Percentiles rank a stretch among this genome's conserved stretches.
Evolutionary conservation across 2,888 invertebrate genomes (phyloP).

Genomic region (Criorhina ranunculi): DNA sequence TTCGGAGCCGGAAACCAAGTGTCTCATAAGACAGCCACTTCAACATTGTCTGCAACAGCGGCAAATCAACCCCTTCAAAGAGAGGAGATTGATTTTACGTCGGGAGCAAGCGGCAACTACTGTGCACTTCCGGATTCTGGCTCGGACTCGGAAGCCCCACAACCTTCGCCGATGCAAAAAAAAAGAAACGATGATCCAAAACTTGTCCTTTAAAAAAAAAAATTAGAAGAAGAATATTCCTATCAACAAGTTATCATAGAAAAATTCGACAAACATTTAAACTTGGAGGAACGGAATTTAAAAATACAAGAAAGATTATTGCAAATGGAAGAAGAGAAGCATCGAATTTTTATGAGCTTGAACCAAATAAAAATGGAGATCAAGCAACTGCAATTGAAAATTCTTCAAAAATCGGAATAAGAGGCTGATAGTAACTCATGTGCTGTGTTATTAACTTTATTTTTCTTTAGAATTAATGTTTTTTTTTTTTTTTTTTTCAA

Average conservation of each 20-base stretch:
- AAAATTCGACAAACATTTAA: conserved; percentile 1
- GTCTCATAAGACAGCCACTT: neutral
- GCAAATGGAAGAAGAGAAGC: neutral
- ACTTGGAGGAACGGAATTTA: neutral
- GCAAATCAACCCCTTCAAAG: too few relatives aligned
- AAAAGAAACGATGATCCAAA: neutral
- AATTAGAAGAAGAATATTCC: conserved; percentile 2
- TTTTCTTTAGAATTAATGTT: too few relatives aligned
- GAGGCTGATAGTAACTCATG: neutral
- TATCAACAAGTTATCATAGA: neutral
- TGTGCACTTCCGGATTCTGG: neutral
- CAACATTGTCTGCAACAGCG: neutral
- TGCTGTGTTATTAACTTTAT: neutral
- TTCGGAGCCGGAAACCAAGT: neutral
- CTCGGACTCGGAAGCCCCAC: neutral
- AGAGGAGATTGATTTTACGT: neutral
- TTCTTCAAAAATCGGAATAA: neutral
- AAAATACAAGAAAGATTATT: neutral
- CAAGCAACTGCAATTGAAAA: neutral
- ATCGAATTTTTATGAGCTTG: neutral
- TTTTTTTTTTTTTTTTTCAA: neutral
- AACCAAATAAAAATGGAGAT: neutral
- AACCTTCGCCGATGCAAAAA: neutral
- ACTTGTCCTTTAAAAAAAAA: neutral
- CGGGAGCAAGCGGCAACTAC: neutral